A percentile compares a stretch with the other conserved stretches of the same genome.
These are phyloP conservation scores for Corythornis leucogaster DNA, from an alignment of 2,797 vertebrate species.

Conservation along the genomic window DNA sequence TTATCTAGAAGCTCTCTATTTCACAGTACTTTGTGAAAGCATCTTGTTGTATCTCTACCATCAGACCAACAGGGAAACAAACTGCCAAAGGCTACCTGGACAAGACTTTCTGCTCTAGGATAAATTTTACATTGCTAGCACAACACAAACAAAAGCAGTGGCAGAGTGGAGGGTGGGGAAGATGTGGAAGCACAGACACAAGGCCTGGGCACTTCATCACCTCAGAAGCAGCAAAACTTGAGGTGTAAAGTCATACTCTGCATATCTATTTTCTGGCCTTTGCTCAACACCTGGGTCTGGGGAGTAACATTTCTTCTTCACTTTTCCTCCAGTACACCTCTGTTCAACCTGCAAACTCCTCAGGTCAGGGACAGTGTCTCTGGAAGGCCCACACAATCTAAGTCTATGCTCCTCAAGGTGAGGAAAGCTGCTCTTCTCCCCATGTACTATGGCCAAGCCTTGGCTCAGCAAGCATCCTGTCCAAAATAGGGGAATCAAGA, in stretches of 20 bases:
- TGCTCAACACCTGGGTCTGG: background rate
- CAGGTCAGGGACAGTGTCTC: background rate
- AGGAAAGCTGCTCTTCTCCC: background rate
- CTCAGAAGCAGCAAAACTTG: background rate
- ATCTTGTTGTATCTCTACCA: background rate
- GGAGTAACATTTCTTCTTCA: background rate
- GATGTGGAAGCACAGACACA: background rate
- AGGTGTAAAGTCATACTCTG: background rate
- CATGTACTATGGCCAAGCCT: background rate
- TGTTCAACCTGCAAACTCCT: background rate
- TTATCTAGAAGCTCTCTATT: background rate
- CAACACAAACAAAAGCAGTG: background rate
- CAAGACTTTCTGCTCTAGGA: background rate
- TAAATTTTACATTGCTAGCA: background rate
- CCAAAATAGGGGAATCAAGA: background rate
- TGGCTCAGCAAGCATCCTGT: background rate
- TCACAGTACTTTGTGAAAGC: background rate
- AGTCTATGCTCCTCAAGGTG: background rate
- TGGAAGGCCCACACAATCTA: background rate
- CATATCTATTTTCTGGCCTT: background rate
- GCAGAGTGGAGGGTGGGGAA: background rate
- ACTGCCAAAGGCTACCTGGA: background rate
- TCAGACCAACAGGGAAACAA: background rate
- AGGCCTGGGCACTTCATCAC: background rate
- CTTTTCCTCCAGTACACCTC: background rate